These are phyloP conservation scores for Hylaeus volcanicus DNA, from an alignment of 1,140 invertebrate genomes.

Conservation along the genomic window DNA sequence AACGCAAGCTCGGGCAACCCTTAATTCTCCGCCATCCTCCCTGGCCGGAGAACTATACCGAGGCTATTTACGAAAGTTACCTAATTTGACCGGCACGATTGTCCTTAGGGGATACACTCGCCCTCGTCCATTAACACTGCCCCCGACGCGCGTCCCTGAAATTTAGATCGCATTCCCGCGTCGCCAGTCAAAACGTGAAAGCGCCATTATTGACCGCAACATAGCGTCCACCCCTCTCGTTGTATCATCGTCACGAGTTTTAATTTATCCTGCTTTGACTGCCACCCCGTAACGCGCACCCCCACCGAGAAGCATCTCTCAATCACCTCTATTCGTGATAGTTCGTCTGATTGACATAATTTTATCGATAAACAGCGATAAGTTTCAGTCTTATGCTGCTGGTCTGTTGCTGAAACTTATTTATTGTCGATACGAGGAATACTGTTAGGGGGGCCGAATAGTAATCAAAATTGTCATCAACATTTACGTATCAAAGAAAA, in stretches of 20 bases:
- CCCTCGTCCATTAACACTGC: slow-evolving; percentile 67
- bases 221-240: slow-evolving; percentile 29
- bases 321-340: background rate
- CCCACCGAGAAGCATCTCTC: background rate
- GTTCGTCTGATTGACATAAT: background rate
- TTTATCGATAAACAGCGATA: background rate
- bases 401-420: too few species aligned
- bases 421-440: too few species aligned
- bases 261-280: slow-evolving; percentile 42
- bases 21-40: slow-evolving; percentile 13
- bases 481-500: too few species aligned
- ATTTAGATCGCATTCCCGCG: slow-evolving; percentile 56
- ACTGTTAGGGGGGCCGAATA: too few species aligned
- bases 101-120: slow-evolving; percentile 62
- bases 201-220: slow-evolving; percentile 65
- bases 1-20: background rate
- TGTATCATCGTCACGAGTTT: slow-evolving; percentile 29
- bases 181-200: slow-evolving; percentile 63
- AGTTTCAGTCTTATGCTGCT: background rate
- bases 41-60: slow-evolving; percentile 45
- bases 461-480: too few species aligned
- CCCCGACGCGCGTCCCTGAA: slow-evolving; percentile 47
- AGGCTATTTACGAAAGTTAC: slow-evolving; percentile 64
- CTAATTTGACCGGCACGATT: slow-evolving; percentile 67
- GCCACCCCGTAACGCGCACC: background rate